Conservation (phyloP, 2,888 invertebrate species). For the Xestia sexstrigata region DNA sequence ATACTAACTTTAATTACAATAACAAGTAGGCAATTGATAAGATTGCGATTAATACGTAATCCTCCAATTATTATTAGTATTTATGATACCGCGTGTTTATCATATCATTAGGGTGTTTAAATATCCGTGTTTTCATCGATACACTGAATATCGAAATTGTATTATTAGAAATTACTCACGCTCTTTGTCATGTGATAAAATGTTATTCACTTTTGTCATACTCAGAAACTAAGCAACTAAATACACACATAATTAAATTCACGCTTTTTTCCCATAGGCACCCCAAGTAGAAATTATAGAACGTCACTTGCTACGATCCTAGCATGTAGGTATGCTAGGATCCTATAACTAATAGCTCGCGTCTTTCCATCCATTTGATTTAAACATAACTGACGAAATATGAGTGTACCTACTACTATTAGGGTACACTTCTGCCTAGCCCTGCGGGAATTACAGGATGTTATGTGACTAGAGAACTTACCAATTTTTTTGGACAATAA, state of each 20-base stretch:
- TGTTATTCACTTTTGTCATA: not conserved
- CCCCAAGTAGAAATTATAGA: not conserved
- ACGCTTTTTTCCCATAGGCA: not conserved
- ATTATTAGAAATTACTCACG: conserved; percentile 16
- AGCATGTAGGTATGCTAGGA: too few species aligned
- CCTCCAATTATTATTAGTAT: not conserved
- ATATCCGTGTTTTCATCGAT: conserved; percentile 16
- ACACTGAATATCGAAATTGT: not conserved
- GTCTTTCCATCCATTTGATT: not conserved
- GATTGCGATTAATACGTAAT: conserved; percentile 6
- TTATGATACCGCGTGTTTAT: not conserved
- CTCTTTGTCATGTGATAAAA: not conserved
- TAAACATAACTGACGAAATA: not conserved
- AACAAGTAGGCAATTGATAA: not conserved
- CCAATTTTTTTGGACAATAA: not conserved
- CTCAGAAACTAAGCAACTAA: not conserved
- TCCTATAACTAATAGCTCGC: not conserved
- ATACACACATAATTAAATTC: not conserved
- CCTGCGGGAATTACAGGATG: not conserved
- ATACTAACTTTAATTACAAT: not conserved
- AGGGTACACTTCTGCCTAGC: not conserved
- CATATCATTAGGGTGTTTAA: conserved; percentile 3
- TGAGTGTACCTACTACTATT: not conserved
- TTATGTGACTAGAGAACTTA: not conserved
- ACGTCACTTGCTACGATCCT: not conserved